Percentiles rank a stretch among this genome's conserved stretches.
Evolutionary conservation across 2,113 vertebrate species (phyloP).

Genomic region (Carassius gibelio): DNA sequence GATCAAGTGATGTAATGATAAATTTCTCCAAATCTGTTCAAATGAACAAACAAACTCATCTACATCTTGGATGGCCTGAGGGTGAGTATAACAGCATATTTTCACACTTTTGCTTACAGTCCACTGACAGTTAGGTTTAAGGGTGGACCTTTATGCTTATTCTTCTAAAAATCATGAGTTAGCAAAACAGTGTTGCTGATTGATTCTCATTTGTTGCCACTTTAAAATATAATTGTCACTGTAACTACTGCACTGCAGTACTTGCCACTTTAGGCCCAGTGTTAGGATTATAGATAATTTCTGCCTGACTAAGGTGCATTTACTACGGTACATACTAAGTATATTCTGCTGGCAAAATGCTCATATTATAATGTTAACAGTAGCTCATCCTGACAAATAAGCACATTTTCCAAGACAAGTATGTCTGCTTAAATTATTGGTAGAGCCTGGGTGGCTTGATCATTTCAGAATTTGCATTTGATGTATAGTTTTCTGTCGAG

Average conservation of each 20-base stretch:
- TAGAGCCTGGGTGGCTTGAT: not conserved
- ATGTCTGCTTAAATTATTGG: not conserved
- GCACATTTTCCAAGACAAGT: not conserved
- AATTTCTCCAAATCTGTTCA: not conserved
- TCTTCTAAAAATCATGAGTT: not conserved
- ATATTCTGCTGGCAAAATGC: not conserved
- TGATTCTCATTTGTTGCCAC: not conserved
- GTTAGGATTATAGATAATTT: not conserved
- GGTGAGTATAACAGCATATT: too few relatives aligned
- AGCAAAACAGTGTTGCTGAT: not conserved
- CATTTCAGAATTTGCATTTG: not conserved
- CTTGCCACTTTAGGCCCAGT: not conserved
- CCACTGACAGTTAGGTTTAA: not conserved
- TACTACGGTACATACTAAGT: not conserved
- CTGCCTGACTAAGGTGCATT: not conserved
- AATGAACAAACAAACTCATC: not conserved
- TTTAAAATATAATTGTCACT: not conserved
- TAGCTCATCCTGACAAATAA: not conserved
- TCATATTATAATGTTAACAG: not conserved
- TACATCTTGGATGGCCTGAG: too few relatives aligned
- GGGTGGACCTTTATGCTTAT: not conserved
- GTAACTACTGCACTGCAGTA: not conserved
- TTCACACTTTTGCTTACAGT: too few relatives aligned
- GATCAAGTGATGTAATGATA: not conserved
- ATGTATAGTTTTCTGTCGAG: not conserved